A percentile compares a stretch with the other conserved stretches of the same genome.
Conservation (phyloP, 2,797 vertebrate species). For the Liasis olivaceus region DNA sequence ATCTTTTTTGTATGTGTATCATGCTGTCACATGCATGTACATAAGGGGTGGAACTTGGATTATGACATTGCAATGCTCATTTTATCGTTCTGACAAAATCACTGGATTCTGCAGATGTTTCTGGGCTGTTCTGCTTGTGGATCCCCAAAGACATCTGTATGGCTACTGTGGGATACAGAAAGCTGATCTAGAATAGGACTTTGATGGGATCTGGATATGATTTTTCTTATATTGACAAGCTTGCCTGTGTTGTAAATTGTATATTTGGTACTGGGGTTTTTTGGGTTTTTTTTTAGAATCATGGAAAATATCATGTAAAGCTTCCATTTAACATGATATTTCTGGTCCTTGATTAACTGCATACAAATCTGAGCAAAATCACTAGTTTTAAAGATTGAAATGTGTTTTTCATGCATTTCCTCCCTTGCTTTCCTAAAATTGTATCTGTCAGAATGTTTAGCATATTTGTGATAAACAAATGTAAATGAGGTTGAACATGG, state of each 20-base stretch:
- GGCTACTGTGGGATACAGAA: not conserved
- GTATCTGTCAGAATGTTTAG: constrained; percentile 4
- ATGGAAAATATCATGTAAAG: not conserved
- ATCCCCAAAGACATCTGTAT: not conserved
- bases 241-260: not conserved
- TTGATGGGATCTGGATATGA: not conserved
- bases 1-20: not conserved
- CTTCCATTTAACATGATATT: not conserved
- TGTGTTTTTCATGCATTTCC: not conserved
- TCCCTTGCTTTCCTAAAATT: not conserved
- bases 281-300: not conserved
- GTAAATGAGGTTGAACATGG: not conserved
- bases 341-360: not conserved
- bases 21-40: not conserved
- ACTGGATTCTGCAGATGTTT: not conserved
- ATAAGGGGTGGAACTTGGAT: not conserved
- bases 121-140: not conserved
- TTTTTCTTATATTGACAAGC: not conserved
- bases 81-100: not conserved
- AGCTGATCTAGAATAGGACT: not conserved
- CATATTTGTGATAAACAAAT: not conserved
- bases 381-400: not conserved
- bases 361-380: not conserved
- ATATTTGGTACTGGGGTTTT: not conserved
- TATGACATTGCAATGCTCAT: not conserved